Conservation (phyloP, 2,888 invertebrate species). For the Eristalinus sepulchralis region DNA sequence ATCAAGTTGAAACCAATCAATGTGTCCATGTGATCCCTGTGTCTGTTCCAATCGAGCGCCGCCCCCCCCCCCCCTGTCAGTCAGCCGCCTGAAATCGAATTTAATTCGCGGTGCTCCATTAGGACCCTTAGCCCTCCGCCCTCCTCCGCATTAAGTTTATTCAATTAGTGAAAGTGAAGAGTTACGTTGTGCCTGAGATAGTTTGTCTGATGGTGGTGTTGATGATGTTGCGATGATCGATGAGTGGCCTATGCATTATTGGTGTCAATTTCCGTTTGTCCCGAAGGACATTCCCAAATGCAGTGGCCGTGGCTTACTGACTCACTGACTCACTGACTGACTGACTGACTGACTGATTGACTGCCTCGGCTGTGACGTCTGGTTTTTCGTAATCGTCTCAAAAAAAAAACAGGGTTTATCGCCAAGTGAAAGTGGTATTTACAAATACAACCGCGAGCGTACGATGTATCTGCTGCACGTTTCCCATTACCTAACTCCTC, state of each 20-base stretch:
- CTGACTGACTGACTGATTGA: background rate
- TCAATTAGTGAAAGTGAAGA: slow-evolving; percentile 51
- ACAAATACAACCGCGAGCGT: slow-evolving; percentile 13
- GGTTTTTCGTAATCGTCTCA: background rate
- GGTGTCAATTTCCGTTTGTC: background rate
- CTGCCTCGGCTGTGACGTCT: background rate
- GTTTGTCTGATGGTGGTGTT: background rate
- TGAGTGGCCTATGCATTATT: background rate
- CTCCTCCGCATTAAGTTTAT: slow-evolving; percentile 39
- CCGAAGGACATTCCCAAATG: no score
- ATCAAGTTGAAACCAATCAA: no score
- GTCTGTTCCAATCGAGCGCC: background rate
- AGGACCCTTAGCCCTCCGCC: background rate
- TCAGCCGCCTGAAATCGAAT: background rate
- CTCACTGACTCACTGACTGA: background rate
- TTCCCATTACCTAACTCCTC: slow-evolving; percentile 9
- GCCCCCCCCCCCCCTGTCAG: background rate
- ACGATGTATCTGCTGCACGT: background rate
- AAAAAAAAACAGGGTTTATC: background rate
- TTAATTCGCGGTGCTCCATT: background rate
- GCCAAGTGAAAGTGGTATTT: slow-evolving; percentile 58
- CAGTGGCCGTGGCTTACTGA: no score
- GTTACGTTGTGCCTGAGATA: background rate
- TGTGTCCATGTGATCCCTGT: no score
- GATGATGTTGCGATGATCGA: background rate